Base-by-base conservation (phyloP, 2,113 vertebrate genomes). In the Cebus imitator region DNA sequence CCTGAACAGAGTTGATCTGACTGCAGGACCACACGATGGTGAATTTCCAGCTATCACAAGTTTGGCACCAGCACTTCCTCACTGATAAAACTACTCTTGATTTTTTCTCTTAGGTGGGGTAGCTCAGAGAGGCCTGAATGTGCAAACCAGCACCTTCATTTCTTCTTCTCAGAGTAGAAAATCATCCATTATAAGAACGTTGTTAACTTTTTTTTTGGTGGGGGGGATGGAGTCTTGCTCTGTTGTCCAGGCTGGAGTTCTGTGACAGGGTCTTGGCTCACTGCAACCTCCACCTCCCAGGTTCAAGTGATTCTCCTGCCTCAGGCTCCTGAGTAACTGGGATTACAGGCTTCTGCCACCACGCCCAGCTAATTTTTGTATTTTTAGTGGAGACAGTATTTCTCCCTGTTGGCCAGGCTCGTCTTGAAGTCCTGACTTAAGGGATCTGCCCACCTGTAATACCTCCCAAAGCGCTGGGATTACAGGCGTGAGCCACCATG, bases 111-210 rank as follows among this genome's bases (percentile, higher is more conserved):
- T 2, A 18, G n/a, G 10, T 55, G n/a, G 35, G 45, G 21, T 76
- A 14, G 37, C 23, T 20, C 52, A 23, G 25, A 32, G 50, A 78
- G 30, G 43, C 43, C 43, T 14, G 37, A 23, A 45, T 2, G 21
- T 50, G 70, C 52, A 30, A 57, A n/a, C 12, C 40, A 32, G 70
- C 52, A 25, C 32, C 8, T 84, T 25, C n/a, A 17, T 21, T 78
- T 25, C 35, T 27, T 79, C 32, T 45, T 85, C 52, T 88, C 35
- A 68, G 50, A 12, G 45, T 27, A 43, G 68, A 79, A 58, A 87
- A 40, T 20, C 0, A 0, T 20, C 58, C 43, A 12, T 8, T 21
- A 61, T 50, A 55, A 30, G 5, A 64, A 58, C 25, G 64, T 23
- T 2, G 3, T 86, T 52, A 73, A 40, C 17, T 3, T 70, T 61